Conservation (phyloP, 1,140 invertebrate species). For the Drosophila rufa region DNA sequence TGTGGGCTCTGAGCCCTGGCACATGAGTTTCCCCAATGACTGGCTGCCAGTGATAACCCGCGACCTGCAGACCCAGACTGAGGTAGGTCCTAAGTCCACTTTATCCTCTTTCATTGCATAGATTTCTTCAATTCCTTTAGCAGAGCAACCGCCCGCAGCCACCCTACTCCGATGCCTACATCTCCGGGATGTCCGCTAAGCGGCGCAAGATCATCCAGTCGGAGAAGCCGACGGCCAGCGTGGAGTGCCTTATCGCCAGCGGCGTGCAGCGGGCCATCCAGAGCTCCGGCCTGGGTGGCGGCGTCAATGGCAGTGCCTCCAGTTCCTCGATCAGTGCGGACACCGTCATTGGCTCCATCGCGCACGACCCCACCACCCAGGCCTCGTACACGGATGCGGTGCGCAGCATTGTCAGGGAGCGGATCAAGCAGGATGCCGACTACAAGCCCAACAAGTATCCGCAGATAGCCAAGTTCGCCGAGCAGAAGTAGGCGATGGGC, state of each 20-base stretch:
- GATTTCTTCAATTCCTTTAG: not conserved
- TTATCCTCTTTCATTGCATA: not conserved
- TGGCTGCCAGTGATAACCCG: constrained; percentile 93
- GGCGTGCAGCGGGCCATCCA: constrained; percentile 86
- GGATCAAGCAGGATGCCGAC: constrained; percentile 76
- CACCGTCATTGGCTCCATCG: constrained; percentile 66
- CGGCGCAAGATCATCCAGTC: constrained; percentile 89
- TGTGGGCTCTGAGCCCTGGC: constrained; percentile 87
- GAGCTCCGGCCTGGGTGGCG: constrained; percentile 82
- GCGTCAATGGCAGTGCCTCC: constrained; percentile 75
- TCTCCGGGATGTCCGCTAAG: constrained; percentile 92
- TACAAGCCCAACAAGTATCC: constrained; percentile 81
- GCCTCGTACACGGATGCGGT: constrained; percentile 73
- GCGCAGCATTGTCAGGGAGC: constrained; percentile 66
- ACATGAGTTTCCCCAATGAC: constrained; percentile 87
- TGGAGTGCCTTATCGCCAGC: constrained; percentile 84
- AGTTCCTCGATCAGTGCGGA: constrained; percentile 52
- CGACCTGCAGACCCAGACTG: constrained; percentile 89
- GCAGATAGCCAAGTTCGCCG: constrained; percentile 80
- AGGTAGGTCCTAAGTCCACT: constrained; percentile 78
- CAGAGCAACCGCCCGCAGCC: constrained; percentile 51
- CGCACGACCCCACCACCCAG: constrained; percentile 70
- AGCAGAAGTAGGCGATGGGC: constrained; percentile 66
- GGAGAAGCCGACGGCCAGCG: constrained; percentile 85
- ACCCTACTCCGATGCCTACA: constrained; percentile 92